Evolutionary conservation across 1,140 invertebrate species (phyloP).

Genomic region (Drosophila rufa): DNA sequence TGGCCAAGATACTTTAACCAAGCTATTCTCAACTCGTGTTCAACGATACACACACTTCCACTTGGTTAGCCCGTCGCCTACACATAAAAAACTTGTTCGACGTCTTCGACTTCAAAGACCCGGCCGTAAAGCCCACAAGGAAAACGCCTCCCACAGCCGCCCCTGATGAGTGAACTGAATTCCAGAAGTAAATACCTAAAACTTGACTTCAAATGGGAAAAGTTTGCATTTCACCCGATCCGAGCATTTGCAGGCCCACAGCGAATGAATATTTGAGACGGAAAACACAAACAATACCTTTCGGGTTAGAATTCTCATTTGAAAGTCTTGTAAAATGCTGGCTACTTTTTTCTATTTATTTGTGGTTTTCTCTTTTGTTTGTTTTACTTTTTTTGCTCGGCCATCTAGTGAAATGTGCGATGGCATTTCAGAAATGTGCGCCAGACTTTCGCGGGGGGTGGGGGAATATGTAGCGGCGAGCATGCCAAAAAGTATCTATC

Average conservation of each 20-base stretch:
- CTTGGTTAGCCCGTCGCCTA: constrained; percentile 16
- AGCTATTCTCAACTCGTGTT: constrained; percentile 4
- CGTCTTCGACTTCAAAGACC: constrained; percentile 23
- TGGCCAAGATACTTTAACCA: too few species aligned
- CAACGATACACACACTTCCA: constrained; percentile 18
- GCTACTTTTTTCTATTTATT: constrained; percentile 15
- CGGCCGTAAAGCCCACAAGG: constrained; percentile 25
- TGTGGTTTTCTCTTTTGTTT: constrained; percentile 2
- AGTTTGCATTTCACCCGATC: constrained; percentile 40
- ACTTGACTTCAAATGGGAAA: constrained; percentile 51
- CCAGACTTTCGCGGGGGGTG: constrained; percentile 31
- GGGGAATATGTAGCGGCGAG: constrained; percentile 9
- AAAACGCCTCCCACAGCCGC: constrained; percentile 8
- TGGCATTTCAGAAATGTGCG: constrained; percentile 74
- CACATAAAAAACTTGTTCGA: constrained; percentile 28
- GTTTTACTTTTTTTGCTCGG: constrained; percentile 6
- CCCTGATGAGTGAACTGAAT: constrained; percentile 29
- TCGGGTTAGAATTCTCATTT: constrained; percentile 53
- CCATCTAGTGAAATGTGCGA: constrained; percentile 62
- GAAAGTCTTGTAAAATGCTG: constrained; percentile 52
- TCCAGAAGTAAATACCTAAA: constrained; percentile 49
- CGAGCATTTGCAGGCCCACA: constrained; percentile 28
- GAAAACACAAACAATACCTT: constrained; percentile 43
- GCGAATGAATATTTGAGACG: constrained; percentile 50
- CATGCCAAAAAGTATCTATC: constrained; percentile 70